Evolutionary conservation across 2,888 invertebrate genomes (phyloP).

Genomic region (Digitonthophagus gazella): DNA sequence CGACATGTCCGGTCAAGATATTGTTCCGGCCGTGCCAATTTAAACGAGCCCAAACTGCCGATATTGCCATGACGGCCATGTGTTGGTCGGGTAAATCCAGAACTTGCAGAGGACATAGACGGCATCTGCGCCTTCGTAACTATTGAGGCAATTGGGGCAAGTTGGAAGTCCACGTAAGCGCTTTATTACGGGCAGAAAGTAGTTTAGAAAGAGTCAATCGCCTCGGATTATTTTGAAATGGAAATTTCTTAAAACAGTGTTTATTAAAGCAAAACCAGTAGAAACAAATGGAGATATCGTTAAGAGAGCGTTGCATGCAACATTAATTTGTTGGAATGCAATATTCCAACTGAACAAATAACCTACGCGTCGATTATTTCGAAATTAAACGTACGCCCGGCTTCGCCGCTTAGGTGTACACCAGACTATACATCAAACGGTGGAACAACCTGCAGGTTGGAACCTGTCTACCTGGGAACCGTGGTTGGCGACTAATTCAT

Average conservation of each 20-base stretch:
- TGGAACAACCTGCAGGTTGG: background rate
- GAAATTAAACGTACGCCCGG: slow-evolving; percentile 9
- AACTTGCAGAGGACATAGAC: slow-evolving; percentile 39
- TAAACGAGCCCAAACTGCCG: slow-evolving; percentile 37
- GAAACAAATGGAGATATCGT: slow-evolving; percentile 15
- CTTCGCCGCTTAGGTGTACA: background rate
- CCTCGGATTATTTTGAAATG: no score
- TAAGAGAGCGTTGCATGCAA: slow-evolving; percentile 6
- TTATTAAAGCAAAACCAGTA: slow-evolving; percentile 1
- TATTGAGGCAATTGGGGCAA: background rate
- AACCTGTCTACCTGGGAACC: background rate
- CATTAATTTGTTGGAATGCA: slow-evolving; percentile 15
- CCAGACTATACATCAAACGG: background rate
- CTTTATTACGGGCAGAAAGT: background rate
- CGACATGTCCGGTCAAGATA: slow-evolving; percentile 40
- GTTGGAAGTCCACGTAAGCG: background rate
- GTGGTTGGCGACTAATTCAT: background rate
- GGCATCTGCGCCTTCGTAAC: slow-evolving; percentile 37
- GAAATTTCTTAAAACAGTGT: no score
- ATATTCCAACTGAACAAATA: slow-evolving; percentile 7
- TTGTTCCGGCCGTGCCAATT: slow-evolving; percentile 38
- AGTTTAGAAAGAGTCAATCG: background rate
- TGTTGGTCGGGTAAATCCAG: slow-evolving; percentile 42
- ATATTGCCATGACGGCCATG: slow-evolving; percentile 40
- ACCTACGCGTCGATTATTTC: slow-evolving; percentile 15